Evolutionary conservation across 2,113 vertebrate species (phyloP).

Genomic region (Turnix velox): DNA sequence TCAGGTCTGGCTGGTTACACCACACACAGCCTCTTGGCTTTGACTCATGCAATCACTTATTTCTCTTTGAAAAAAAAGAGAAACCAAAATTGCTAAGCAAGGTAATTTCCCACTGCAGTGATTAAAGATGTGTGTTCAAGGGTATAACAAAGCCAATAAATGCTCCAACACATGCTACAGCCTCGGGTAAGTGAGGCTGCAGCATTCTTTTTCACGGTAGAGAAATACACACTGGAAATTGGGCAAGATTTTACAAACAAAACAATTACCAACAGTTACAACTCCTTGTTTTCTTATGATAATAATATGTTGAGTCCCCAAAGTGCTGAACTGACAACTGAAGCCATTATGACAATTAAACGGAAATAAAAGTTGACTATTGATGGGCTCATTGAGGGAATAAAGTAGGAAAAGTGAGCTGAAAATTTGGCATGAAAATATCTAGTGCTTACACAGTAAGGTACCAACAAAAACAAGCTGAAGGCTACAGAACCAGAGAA

Average conservation of each 20-base stretch:
- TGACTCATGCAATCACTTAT: constrained; percentile 6
- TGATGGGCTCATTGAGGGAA: neutral
- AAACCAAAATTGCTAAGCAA: constrained; percentile 40
- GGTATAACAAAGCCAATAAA: neutral
- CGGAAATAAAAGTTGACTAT: neutral
- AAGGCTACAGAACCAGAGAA: neutral
- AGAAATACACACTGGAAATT: constrained; percentile 24
- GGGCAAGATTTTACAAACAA: constrained; percentile 27
- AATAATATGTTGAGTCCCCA: neutral
- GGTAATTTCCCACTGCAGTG: neutral
- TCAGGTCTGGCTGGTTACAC: constrained; percentile 24
- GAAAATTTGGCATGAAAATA: neutral
- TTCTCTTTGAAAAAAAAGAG: constrained; percentile 32
- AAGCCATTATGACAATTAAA: neutral
- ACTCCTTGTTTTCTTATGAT: neutral
- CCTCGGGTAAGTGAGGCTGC: neutral
- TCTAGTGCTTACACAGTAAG: neutral
- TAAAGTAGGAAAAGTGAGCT: neutral
- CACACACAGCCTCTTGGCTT: neutral
- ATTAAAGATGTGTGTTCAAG: neutral
- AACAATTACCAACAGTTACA: constrained; percentile 13
- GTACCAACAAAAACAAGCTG: neutral
- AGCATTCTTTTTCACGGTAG: neutral
- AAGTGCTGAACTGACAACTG: neutral
- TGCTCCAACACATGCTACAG: neutral